Evolutionary conservation across 30 jellyfish, hydroid and myxozoan genomes (phyloP).

Genomic region (Cassiopea andromeda): DNA sequence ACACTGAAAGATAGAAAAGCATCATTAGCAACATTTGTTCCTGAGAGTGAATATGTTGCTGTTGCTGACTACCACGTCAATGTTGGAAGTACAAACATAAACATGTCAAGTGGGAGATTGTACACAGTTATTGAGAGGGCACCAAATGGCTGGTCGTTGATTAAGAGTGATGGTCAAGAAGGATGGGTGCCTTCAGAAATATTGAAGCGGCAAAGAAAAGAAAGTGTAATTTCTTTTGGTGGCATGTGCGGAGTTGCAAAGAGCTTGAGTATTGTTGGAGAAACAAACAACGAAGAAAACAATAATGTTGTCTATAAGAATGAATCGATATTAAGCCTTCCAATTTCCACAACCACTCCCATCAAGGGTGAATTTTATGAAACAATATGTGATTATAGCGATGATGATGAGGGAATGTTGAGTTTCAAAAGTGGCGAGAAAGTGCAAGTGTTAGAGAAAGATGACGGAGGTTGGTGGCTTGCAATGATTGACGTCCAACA

Average conservation of each 20-base stretch:
- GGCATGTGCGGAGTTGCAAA: slow-evolving; percentile 65
- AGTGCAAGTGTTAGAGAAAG: slow-evolving; percentile 84
- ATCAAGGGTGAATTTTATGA: slow-evolving; percentile 40
- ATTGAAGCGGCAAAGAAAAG: slow-evolving; percentile 62
- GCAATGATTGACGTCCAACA: slow-evolving; percentile 72
- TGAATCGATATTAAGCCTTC: too few relatives aligned
- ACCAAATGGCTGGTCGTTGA: slow-evolving; percentile 99
- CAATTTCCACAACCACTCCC: slow-evolving; percentile 37
- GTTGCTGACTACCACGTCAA: slow-evolving; percentile 52
- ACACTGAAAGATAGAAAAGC: background rate
- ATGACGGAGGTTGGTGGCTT: slow-evolving; percentile 99
- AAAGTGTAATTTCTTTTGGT: slow-evolving; percentile 22
- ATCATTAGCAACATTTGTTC: background rate
- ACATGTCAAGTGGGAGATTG: slow-evolving; percentile 71
- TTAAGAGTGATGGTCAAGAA: slow-evolving; percentile 75
- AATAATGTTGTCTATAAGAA: too few relatives aligned
- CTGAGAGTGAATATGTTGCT: slow-evolving; percentile 86
- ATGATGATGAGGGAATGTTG: slow-evolving; percentile 85
- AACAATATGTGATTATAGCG: slow-evolving; percentile 58
- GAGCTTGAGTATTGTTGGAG: slow-evolving; percentile 34
- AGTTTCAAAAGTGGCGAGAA: slow-evolving; percentile 76
- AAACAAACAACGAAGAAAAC: background rate
- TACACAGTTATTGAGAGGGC: slow-evolving; percentile 82
- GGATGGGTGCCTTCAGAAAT: slow-evolving; percentile 95
- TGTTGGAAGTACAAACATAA: slow-evolving; percentile 45